Evolutionary conservation across 2,888 invertebrate species (phyloP).

Genomic region (Balanococcus diminutus): DNA sequence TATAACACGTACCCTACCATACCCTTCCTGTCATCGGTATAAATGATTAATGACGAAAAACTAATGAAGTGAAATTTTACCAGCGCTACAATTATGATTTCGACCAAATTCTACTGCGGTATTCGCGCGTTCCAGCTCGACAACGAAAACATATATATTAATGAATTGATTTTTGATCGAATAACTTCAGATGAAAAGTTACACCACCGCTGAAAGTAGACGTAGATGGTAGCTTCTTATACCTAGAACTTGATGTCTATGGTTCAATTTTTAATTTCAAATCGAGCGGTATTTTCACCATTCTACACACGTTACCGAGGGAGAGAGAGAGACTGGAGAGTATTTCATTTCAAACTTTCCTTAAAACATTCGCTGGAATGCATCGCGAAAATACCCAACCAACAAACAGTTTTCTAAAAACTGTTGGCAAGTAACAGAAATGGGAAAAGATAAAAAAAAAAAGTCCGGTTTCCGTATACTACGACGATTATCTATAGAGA

Average conservation of each 20-base stretch:
- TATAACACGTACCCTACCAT: neutral
- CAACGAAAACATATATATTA: neutral
- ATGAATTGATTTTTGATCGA: constrained; percentile 19
- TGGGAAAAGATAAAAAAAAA: neutral
- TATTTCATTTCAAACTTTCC: too few relatives aligned
- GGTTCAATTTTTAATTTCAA: too few relatives aligned
- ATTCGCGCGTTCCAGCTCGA: neutral
- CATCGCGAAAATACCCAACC: too few relatives aligned
- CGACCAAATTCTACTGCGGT: neutral
- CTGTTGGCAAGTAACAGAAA: neutral
- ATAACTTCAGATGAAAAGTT: neutral
- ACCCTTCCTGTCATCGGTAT: too few relatives aligned
- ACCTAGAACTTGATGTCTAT: too few relatives aligned
- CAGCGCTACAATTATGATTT: neutral
- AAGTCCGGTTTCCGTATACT: neutral
- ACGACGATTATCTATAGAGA: neutral
- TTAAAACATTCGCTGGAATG: too few relatives aligned
- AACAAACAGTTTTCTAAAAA: neutral
- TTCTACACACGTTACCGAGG: too few relatives aligned
- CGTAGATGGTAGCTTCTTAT: too few relatives aligned
- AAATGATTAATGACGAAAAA: constrained; percentile 5
- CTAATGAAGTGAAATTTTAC: constrained; percentile 23
- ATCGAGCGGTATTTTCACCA: too few relatives aligned
- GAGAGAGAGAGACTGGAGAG: too few relatives aligned
- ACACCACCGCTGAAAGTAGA: neutral